These are phyloP conservation scores for Oreortyx pictus DNA, from an alignment of 2,797 vertebrate species.

Conservation along the genomic window DNA sequence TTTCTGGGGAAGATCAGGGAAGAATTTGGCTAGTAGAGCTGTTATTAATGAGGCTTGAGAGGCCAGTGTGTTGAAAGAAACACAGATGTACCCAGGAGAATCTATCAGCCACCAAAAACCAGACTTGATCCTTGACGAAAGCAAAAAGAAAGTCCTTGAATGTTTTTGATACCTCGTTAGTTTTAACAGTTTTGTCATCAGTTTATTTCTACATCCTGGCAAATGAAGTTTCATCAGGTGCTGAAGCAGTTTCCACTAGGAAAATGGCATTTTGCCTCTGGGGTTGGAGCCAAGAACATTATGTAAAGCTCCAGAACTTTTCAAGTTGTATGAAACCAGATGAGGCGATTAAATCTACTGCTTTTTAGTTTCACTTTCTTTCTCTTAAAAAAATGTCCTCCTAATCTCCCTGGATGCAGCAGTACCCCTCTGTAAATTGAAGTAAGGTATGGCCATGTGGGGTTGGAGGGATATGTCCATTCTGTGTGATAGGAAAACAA, in stretches of 20 bases:
- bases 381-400: not conserved
- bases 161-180: constrained; percentile 34
- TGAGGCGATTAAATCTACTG: constrained; percentile 10
- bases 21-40: not conserved
- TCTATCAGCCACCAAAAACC: not conserved
- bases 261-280: constrained; percentile 28
- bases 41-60: constrained; percentile 21
- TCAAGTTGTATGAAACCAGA: constrained; percentile 25
- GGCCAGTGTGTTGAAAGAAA: not conserved
- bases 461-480: not conserved
- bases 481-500: not conserved
- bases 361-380: constrained; percentile 45
- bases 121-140: not conserved
- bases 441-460: fast-evolving
- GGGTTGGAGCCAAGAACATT: not conserved
- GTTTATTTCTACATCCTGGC: constrained; percentile 30
- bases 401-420: not conserved
- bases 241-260: constrained; percentile 27
- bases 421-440: not conserved
- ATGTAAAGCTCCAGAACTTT: not conserved
- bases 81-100: not conserved
- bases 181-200: constrained; percentile 45
- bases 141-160: constrained; percentile 6
- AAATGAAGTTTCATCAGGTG: constrained; percentile 51
- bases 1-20: constrained; percentile 8